These are phyloP conservation scores for Yoshiicerus persimilis DNA, from an alignment of 1,140 invertebrate species.

Conservation along the genomic window DNA sequence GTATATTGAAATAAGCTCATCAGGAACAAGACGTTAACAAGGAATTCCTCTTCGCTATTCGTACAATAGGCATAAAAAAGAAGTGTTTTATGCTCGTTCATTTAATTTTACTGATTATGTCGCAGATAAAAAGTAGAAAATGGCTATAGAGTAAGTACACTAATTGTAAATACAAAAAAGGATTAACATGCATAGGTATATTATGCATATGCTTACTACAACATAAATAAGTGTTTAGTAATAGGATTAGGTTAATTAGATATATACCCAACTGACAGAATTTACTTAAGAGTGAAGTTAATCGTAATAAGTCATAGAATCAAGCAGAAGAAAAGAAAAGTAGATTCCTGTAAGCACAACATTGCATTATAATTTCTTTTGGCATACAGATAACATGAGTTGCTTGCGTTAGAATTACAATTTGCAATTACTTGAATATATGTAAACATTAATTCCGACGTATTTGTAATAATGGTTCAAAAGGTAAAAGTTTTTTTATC, in stretches of 20 bases:
- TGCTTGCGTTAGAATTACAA: neutral
- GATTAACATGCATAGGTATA: neutral
- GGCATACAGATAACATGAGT: neutral
- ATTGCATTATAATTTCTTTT: neutral
- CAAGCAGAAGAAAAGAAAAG: neutral
- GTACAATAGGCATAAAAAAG: neutral
- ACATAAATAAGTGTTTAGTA: neutral
- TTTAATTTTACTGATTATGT: neutral
- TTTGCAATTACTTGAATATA: neutral
- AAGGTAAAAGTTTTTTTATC: neutral
- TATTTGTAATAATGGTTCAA: neutral
- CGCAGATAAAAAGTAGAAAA: neutral
- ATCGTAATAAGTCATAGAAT: neutral
- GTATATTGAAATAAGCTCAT: neutral
- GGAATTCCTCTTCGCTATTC: neutral
- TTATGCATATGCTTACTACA: neutral
- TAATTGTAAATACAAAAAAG: neutral
- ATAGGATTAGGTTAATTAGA: too few species aligned
- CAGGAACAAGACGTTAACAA: neutral
- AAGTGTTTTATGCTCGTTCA: neutral
- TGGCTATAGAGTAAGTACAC: neutral
- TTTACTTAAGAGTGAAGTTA: neutral
- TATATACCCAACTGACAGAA: neutral
- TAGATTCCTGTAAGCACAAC: neutral
- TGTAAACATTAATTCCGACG: neutral